Evolutionary conservation across 2,797 vertebrate genomes (phyloP), one percentile per base, ranked within the genome.

Genomic region (Sebastiscus albofasciatus): DNA sequence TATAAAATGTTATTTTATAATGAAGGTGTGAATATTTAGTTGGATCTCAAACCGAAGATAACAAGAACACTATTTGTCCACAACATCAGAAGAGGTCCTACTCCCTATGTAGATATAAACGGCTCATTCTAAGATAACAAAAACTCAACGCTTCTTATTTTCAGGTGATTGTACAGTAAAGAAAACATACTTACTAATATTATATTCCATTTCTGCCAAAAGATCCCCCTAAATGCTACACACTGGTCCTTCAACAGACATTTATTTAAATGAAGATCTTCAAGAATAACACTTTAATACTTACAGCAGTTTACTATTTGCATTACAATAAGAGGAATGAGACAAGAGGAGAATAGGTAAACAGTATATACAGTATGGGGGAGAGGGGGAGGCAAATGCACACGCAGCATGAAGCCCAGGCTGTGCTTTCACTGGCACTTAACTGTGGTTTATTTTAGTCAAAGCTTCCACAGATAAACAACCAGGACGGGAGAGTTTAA

Each of bases 401-500:
- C 2, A 16, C 3, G 29, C 18, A 72, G 24, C 20, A 27, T 12
- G 13, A 54, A 56, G 49, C 3, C 27, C 33, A 36, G 61, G 72
- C 49, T 24, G 75, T 16, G 42, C 29, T 52, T 77, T 73, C 33
- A 34, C 61, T 27, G 72, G 6, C n/a, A 34, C 87, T 80, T 72
- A 42, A 75, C n/a, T 8, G 10, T 3, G 70, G 85, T 88, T 90
- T 90, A 79, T 90, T 89, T 89, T 56, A 86, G 81, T 68, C 66
- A 10, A 58, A 72, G 29, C 73, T 58, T 80, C 60, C 31, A 34
- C n/a, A 12, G 60, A 75, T 86, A 87, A 90, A 89, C 86, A 91
- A 36, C 3, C n/a, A 29, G 59, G 64, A 69, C 1, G n/a, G 49
- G 42, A 67, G 65, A 71, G 59, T 83, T 74, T 33, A 66, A 81